phyloP scores from a whole-genome alignment of 2,797 vertebrate species.

The Prunella strophiata region DNA sequence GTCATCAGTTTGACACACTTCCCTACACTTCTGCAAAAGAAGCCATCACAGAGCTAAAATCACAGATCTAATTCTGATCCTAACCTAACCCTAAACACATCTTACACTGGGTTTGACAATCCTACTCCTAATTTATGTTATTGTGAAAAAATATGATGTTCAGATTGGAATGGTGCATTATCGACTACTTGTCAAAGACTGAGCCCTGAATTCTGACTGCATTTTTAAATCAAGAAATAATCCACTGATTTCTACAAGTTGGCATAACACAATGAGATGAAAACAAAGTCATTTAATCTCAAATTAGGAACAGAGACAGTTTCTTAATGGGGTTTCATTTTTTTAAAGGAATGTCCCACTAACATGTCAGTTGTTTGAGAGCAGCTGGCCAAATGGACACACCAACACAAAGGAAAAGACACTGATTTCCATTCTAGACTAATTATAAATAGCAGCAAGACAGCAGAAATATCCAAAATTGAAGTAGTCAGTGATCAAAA shows the following conservation, averaged over 20 bases:
- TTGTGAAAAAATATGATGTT: neutral
- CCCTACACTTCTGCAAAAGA: neutral
- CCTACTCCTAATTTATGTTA: neutral
- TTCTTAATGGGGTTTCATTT: neutral
- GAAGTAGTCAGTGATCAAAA: slow-evolving; percentile 22
- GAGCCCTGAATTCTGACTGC: neutral
- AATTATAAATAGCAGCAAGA: slow-evolving; percentile 50
- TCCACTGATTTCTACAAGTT: neutral
- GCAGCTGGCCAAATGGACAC: neutral
- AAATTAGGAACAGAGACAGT: neutral
- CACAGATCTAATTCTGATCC: neutral
- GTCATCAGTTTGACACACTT: slow-evolving; percentile 28
- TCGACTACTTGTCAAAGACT: neutral
- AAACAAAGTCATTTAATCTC: neutral
- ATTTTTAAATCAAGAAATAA: neutral
- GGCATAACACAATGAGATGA: neutral
- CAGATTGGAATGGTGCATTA: neutral
- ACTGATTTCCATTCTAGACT: neutral
- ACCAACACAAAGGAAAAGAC: neutral
- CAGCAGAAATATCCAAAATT: slow-evolving; percentile 31
- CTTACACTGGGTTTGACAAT: neutral
- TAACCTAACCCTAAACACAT: neutral
- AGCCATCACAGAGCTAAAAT: neutral
- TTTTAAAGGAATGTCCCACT: neutral
- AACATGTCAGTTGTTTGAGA: neutral